A percentile compares a stretch with the other conserved stretches of the same genome.
phyloP scores from a whole-genome alignment of 2,888 invertebrate species.

The Cheilosia variabilis region DNA sequence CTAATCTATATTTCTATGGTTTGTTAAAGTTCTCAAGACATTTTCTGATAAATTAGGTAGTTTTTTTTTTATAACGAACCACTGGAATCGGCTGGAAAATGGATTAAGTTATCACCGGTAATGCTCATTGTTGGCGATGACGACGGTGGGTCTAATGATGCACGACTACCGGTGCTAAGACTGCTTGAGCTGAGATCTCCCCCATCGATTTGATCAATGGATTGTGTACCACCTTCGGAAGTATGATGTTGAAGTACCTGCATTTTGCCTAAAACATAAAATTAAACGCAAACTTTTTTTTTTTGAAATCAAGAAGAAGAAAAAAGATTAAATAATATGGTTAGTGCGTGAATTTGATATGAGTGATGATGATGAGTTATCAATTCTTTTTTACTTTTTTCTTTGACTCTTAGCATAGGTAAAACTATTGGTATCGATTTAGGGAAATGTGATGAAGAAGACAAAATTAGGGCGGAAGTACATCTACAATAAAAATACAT shows the following conservation, averaged over 20 bases:
- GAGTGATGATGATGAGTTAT: slow-evolving; percentile 69
- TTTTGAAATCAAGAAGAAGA: slow-evolving; percentile 66
- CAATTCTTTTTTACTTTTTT: slow-evolving; percentile 19
- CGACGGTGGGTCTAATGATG: slow-evolving; percentile 88
- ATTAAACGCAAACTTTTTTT: slow-evolving; percentile 76
- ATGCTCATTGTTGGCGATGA: slow-evolving; percentile 90
- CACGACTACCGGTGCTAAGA: slow-evolving; percentile 92
- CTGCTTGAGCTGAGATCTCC: slow-evolving; percentile 90
- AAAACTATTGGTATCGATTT: background rate
- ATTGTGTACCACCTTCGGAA: slow-evolving; percentile 85
- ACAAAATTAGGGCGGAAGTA: background rate
- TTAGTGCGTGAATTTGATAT: slow-evolving; percentile 68
- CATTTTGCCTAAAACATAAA: slow-evolving; percentile 77
- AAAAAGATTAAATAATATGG: slow-evolving; percentile 55
- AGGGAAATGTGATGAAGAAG: slow-evolving; percentile 13
- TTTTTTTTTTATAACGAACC: slow-evolving; percentile 83
- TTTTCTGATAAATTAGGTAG: slow-evolving; percentile 17
- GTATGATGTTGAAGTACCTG: slow-evolving; percentile 76
- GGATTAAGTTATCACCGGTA: slow-evolving; percentile 89
- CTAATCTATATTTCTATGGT: slow-evolving; percentile 40
- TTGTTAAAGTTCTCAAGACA: slow-evolving; percentile 40
- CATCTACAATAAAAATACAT: background rate
- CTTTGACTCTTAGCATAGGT: too few species aligned
- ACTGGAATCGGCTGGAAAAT: slow-evolving; percentile 91
- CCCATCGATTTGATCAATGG: slow-evolving; percentile 85